Conservation (phyloP, 2,797 vertebrate species). For the Myotis planiceps region DNA sequence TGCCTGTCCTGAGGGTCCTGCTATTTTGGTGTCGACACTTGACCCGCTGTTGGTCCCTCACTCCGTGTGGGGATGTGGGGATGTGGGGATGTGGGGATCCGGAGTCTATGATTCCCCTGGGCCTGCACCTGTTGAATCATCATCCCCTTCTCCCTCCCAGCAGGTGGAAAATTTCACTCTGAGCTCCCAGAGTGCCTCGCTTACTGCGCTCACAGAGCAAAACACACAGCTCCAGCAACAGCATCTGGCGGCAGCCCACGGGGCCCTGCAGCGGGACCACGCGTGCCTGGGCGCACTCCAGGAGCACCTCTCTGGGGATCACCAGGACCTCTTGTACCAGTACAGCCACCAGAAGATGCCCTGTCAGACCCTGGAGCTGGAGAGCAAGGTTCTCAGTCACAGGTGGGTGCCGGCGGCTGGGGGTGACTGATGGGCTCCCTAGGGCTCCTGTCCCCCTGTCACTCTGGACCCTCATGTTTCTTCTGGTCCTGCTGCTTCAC, state of each 20-base stretch:
- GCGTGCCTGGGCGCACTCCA: too few relatives aligned
- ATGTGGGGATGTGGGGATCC: neutral
- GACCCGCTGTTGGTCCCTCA: neutral
- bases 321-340: conserved; percentile 94
- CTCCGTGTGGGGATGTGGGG: neutral
- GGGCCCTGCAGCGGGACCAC: conserved; percentile 88
- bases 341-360: conserved; percentile 91
- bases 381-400: conserved; percentile 88
- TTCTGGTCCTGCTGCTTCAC: too few relatives aligned
- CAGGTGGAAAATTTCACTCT: conserved; percentile 97
- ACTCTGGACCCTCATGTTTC: accelerated
- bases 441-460: accelerated
- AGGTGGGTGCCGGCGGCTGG: conserved; percentile 71
- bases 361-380: conserved; percentile 91
- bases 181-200: conserved; percentile 90
- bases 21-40: neutral
- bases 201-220: conserved; percentile 84
- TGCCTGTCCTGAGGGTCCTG: neutral
- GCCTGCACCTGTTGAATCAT: neutral
- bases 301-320: conserved; percentile 79
- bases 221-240: conserved; percentile 81
- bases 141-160: neutral
- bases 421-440: neutral
- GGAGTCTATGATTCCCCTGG: accelerated
- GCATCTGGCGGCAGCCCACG: too few relatives aligned